Percentiles rank a stretch among this genome's conserved stretches.
These are phyloP conservation scores for Ichneumon xanthorius DNA, from an alignment of 2,888 invertebrate genomes.

Conservation along the genomic window DNA sequence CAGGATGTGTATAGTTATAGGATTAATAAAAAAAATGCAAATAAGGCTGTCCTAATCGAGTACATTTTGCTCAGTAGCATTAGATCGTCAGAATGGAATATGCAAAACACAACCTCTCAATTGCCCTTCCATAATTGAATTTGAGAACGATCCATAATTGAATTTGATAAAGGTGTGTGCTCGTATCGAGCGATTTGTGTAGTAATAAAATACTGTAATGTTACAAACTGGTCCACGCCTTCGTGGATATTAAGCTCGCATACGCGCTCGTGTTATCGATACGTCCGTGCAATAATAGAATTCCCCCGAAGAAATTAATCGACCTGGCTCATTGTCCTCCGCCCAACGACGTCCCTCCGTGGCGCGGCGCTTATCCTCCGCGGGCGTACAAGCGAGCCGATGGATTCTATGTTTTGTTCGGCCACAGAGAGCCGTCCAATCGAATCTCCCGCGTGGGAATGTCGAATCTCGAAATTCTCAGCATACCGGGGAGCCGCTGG, in stretches of 20 bases:
- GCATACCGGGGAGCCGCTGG: constrained; percentile 56
- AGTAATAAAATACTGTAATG: background rate
- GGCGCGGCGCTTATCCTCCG: background rate
- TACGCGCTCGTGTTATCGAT: background rate
- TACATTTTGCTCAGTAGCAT: background rate
- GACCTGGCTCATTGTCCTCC: constrained; percentile 12
- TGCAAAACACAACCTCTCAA: background rate
- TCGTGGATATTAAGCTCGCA: background rate
- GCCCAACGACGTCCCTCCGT: background rate
- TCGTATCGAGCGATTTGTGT: background rate
- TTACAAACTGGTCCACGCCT: background rate
- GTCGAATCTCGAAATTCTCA: constrained; percentile 64
- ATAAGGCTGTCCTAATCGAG: background rate
- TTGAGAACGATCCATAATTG: background rate
- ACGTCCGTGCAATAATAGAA: background rate
- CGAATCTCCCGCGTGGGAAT: constrained; percentile 63
- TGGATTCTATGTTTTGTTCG: constrained; percentile 21
- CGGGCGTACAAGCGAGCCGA: constrained; percentile 3
- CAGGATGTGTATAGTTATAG: background rate
- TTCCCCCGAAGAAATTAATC: constrained; percentile 23
- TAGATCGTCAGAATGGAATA: background rate
- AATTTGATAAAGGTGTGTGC: background rate
- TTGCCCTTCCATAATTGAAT: background rate
- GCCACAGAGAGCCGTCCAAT: constrained; percentile 3
- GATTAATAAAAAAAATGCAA: background rate